Percentiles rank a stretch among this genome's conserved stretches.
Conservation (phyloP, 2,888 invertebrate genomes). For the Drosophila birchii region DNA sequence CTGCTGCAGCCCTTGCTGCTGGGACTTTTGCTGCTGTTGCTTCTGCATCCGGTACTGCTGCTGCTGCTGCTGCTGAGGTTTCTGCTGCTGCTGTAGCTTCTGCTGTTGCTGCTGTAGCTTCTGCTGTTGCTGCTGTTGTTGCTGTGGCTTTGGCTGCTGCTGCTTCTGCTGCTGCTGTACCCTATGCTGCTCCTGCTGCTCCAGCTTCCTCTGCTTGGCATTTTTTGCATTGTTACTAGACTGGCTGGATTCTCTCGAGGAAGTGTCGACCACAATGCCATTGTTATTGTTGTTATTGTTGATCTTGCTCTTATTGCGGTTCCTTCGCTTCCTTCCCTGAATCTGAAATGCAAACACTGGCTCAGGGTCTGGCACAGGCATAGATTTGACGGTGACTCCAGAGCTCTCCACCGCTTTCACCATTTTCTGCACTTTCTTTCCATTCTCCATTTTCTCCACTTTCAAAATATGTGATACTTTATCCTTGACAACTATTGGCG, state of each 20-base stretch:
- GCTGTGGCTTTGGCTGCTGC: background rate
- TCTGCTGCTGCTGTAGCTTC: background rate
- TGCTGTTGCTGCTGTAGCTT: background rate
- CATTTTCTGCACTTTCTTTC: background rate
- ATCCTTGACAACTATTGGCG: background rate
- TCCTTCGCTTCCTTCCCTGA: slow-evolving; percentile 20
- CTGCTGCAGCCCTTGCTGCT: no score
- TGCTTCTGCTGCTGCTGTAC: background rate
- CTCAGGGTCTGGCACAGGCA: background rate
- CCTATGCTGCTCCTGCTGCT: background rate
- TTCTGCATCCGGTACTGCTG: background rate
- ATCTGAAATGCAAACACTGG: background rate
- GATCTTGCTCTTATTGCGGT: slow-evolving; percentile 5
- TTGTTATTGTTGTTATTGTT: background rate
- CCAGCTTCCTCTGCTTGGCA: background rate
- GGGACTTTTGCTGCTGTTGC: no score
- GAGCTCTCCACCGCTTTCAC: background rate
- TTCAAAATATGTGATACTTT: background rate
- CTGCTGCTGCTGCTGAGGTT: background rate
- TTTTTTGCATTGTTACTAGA: background rate
- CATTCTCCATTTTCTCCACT: background rate
- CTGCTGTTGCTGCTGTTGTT: background rate
- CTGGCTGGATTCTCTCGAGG: background rate
- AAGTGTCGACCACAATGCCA: background rate
- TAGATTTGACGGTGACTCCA: no score